Percentiles rank a stretch among this genome's conserved stretches.
phyloP scores from a whole-genome alignment of 2,113 vertebrate species.

The Stegostoma tigrinum region DNA sequence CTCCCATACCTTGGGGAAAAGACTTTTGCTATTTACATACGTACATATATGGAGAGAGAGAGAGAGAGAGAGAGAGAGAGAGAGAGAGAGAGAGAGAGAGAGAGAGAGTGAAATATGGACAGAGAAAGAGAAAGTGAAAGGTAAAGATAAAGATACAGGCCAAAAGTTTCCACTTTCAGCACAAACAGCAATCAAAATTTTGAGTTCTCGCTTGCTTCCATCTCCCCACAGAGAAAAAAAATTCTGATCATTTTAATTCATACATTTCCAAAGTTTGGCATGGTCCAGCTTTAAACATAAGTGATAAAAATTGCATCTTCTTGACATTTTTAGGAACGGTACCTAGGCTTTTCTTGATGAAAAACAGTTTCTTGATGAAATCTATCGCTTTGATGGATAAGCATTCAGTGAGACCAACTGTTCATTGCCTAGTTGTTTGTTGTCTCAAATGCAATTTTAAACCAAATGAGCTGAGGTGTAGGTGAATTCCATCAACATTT shows the following conservation, averaged over 20 bases:
- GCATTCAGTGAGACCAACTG: no score
- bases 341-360: neutral
- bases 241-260: neutral
- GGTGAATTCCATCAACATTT: neutral
- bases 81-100: neutral
- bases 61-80: no score
- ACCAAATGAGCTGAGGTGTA: no score
- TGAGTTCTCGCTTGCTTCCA: no score
- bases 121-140: neutral
- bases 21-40: no score
- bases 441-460: no score
- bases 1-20: no score
- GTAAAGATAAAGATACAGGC: neutral
- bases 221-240: neutral
- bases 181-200: neutral
- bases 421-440: no score
- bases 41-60: no score
- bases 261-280: neutral
- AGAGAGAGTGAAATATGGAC: no score
- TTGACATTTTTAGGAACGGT: neutral
- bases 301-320: neutral
- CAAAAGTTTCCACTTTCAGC: neutral
- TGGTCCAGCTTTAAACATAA: neutral
- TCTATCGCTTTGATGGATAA: no score
- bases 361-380: neutral